A percentile compares a stretch with the other conserved stretches of the same genome.
phyloP scores from a whole-genome alignment of 2,797 vertebrate species.

The Babyrousa celebensis region DNA sequence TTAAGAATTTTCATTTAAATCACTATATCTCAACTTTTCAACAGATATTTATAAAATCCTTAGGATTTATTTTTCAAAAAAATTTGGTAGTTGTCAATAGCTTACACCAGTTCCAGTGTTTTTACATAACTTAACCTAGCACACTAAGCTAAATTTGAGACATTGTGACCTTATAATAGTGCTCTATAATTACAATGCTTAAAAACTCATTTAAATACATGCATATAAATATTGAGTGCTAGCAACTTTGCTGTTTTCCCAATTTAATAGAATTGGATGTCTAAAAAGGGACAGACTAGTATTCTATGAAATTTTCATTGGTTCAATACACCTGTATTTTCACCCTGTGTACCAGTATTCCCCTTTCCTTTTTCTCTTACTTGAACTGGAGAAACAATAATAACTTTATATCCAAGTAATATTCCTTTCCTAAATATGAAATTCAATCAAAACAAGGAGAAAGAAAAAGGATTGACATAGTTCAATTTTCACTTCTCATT shows the following conservation, averaged over 20 bases:
- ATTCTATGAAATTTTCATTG: not conserved
- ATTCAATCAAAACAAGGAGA: not conserved
- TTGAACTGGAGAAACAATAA: not conserved
- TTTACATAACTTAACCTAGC: not conserved
- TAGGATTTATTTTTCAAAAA: not conserved
- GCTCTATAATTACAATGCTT: not conserved
- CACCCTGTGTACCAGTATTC: not conserved
- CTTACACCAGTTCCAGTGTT: not conserved
- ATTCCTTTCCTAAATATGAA: not conserved
- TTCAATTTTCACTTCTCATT: conserved; percentile 18
- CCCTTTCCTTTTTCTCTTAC: not conserved
- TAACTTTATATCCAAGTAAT: not conserved
- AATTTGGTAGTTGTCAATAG: not conserved
- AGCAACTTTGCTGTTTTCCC: not conserved
- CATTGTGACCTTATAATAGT: not conserved
- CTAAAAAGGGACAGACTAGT: not conserved
- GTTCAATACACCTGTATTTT: not conserved
- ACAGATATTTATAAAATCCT: not conserved
- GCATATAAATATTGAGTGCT: not conserved
- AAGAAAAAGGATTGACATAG: not conserved
- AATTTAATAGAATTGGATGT: not conserved
- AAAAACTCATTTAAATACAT: not conserved
- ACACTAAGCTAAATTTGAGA: not conserved
- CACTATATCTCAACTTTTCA: not conserved
- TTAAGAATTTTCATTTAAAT: conserved; percentile 36